Conservation (phyloP, 2,888 invertebrate species). For the Portevinia maculata region DNA sequence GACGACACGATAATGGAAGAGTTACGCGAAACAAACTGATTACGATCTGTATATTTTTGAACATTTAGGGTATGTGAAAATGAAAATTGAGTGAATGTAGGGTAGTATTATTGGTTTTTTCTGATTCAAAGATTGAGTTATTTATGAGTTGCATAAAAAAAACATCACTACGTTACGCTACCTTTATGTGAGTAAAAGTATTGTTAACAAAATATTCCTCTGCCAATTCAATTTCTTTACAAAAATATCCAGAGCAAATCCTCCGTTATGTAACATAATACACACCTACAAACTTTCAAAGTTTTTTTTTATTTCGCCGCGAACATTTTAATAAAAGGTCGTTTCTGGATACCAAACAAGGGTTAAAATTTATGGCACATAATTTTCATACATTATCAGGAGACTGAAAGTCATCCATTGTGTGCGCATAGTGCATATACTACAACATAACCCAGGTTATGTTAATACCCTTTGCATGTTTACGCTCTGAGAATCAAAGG, state of each 20-base stretch:
- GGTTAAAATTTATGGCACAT: slow-evolving; percentile 61
- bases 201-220: neutral
- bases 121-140: no score
- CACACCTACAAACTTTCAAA: slow-evolving; percentile 14
- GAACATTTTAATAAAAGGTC: slow-evolving; percentile 56
- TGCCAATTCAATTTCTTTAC: neutral
- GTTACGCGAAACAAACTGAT: no score
- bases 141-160: no score
- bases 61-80: no score
- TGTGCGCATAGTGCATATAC: slow-evolving; percentile 31
- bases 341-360: slow-evolving; percentile 44
- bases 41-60: no score
- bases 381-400: slow-evolving; percentile 53
- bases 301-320: slow-evolving; percentile 12
- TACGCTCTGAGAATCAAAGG: slow-evolving; percentile 49
- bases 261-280: slow-evolving; percentile 8
- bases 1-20: no score
- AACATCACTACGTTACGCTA: neutral
- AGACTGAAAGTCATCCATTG: slow-evolving; percentile 35
- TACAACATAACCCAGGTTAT: neutral
- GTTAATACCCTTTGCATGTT: slow-evolving; percentile 51
- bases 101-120: no score
- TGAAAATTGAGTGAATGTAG: no score
- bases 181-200: neutral
- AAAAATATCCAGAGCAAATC: slow-evolving; percentile 8